Conservation (phyloP, 2,113 vertebrate genomes). For the Capreolus pygargus region DNA sequence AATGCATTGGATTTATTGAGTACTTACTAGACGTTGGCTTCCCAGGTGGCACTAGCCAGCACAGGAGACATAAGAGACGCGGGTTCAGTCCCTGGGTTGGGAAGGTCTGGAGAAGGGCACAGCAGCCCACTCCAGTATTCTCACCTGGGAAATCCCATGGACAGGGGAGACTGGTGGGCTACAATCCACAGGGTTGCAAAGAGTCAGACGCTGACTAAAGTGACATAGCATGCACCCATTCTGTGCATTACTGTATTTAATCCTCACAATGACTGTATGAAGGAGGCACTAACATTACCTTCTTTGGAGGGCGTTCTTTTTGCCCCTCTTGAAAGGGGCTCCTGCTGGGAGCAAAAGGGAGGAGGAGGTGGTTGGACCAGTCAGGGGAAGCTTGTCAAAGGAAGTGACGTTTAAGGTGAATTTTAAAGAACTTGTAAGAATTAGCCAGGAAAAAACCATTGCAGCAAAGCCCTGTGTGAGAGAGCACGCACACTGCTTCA, state of each 20-base stretch:
- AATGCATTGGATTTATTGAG: neutral
- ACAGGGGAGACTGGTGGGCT: neutral
- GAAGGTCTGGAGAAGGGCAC: neutral
- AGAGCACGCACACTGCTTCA: neutral
- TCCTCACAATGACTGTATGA: neutral
- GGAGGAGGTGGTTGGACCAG: neutral
- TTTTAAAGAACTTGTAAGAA: conserved; percentile 24
- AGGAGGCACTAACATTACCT: neutral
- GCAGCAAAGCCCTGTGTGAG: neutral
- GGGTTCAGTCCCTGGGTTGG: neutral
- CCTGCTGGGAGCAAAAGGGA: neutral
- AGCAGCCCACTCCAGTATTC: neutral
- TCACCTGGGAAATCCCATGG: neutral
- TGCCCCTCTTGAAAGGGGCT: neutral
- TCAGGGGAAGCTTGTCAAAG: neutral
- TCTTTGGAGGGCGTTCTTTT: neutral
- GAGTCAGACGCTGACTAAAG: neutral
- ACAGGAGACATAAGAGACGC: neutral
- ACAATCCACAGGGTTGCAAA: neutral
- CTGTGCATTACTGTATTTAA: neutral
- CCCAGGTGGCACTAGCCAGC: neutral
- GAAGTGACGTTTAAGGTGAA: neutral
- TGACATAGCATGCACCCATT: neutral
- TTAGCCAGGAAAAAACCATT: neutral
- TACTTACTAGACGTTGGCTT: neutral